Percentiles rank a stretch among this genome's conserved stretches.
Evolutionary conservation across 1,140 invertebrate genomes (phyloP).

Genomic region (Riptortus pedestris): DNA sequence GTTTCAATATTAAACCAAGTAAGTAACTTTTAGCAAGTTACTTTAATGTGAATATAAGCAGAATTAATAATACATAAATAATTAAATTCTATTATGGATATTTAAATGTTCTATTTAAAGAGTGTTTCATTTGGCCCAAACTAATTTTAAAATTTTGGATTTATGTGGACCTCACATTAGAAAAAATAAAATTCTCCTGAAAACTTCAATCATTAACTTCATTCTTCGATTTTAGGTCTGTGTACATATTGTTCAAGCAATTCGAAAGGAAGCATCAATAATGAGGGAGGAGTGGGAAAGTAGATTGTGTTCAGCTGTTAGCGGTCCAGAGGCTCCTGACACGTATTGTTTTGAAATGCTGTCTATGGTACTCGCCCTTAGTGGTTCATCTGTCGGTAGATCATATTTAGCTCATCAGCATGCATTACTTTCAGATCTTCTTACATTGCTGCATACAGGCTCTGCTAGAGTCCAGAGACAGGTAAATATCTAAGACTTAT

Average conservation of each 20-base stretch:
- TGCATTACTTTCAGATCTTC: slow-evolving; percentile 69
- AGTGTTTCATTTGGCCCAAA: too few species aligned
- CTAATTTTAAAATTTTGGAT: too few species aligned
- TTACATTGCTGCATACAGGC: slow-evolving; percentile 83
- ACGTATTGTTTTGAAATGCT: slow-evolving; percentile 97
- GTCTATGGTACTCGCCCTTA: slow-evolving; percentile 86
- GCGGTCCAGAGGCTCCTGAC: slow-evolving; percentile 49
- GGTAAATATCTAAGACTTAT: slow-evolving; percentile 38
- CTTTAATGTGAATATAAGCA: too few species aligned
- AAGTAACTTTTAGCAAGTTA: too few species aligned
- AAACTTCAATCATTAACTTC: too few species aligned
- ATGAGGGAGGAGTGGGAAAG: slow-evolving; percentile 83
- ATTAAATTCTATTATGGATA: too few species aligned
- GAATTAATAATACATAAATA: too few species aligned
- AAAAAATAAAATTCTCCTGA: too few species aligned
- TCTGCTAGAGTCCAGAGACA: slow-evolving; percentile 89
- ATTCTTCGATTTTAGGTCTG: slow-evolving; percentile 52
- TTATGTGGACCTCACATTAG: too few species aligned
- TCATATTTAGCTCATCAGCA: slow-evolving; percentile 82
- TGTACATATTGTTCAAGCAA: slow-evolving; percentile 86
- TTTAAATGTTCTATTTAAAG: too few species aligned
- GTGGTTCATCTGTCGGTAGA: slow-evolving; percentile 80
- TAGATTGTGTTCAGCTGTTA: slow-evolving; percentile 38
- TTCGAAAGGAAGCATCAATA: slow-evolving; percentile 71
- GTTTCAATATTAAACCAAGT: too few species aligned